A percentile compares a stretch with the other conserved stretches of the same genome.
Conservation (phyloP, 2,888 invertebrate genomes). For the Folsomia candida region DNA sequence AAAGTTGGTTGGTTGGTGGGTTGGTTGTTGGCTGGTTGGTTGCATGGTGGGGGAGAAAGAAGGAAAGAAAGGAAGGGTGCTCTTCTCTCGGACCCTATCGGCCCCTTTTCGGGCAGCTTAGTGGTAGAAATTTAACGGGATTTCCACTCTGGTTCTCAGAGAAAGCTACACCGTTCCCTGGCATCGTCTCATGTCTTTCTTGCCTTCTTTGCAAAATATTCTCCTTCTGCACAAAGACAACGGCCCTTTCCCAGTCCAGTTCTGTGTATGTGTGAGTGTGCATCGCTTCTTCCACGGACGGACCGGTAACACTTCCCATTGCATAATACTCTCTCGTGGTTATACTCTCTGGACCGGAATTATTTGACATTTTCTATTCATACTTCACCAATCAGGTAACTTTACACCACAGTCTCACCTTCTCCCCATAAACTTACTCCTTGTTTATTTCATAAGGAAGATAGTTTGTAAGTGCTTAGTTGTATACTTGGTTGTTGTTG, state of each 20-base stretch:
- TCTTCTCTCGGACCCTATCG: neutral
- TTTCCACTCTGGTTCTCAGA: neutral
- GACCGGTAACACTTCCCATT: neutral
- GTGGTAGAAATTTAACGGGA: conserved; percentile 1
- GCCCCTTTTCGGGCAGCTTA: conserved; percentile 1
- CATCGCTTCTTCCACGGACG: neutral
- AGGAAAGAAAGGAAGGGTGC: neutral
- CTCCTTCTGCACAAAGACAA: neutral
- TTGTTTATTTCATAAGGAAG: no score
- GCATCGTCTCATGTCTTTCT: neutral
- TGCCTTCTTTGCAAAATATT: neutral
- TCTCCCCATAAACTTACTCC: no score
- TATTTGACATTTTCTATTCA: no score
- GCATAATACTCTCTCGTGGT: no score
- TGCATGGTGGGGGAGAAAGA: neutral
- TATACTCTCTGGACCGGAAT: no score
- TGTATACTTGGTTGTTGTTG: no score
- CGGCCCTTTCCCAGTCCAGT: neutral
- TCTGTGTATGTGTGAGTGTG: no score
- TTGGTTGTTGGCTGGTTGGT: neutral
- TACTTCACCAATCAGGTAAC: no score
- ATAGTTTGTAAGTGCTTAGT: no score
- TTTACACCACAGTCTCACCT: no score
- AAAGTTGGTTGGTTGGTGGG: neutral
- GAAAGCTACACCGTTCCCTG: neutral